These are phyloP conservation scores for Polydesmus complanatus DNA, from an alignment of 2,888 invertebrate genomes.

Conservation along the genomic window DNA sequence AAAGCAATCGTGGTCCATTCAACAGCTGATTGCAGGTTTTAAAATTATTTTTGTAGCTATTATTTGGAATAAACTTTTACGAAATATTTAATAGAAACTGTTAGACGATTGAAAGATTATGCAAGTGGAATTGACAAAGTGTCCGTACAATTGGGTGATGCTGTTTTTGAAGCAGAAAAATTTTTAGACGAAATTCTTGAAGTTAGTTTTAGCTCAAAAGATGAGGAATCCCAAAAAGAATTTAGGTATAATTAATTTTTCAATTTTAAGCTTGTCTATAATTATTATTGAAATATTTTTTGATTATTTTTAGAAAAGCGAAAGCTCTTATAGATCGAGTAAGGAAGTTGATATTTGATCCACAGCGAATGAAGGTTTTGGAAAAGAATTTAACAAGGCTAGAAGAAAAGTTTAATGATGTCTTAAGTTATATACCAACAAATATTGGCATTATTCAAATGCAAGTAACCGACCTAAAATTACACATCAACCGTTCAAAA, in stretches of 20 bases:
- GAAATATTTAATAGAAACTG: constrained; percentile 21
- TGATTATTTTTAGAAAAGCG: constrained; percentile 22
- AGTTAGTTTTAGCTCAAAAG: constrained; percentile 25
- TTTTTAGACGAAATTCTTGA: constrained; percentile 29
- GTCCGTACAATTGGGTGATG: constrained; percentile 26
- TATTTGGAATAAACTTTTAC: not conserved
- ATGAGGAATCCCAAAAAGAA: constrained; percentile 22
- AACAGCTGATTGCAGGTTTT: not conserved
- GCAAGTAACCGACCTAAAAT: not conserved
- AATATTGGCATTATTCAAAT: not conserved
- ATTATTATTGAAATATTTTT: constrained; percentile 10
- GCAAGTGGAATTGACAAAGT: constrained; percentile 24
- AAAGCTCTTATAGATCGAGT: constrained; percentile 23
- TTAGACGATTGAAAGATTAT: constrained; percentile 26
- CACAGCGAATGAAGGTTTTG: constrained; percentile 19
- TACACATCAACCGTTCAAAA: not conserved
- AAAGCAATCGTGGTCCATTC: not conserved
- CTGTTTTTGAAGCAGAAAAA: constrained; percentile 31
- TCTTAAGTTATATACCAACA: constrained; percentile 2
- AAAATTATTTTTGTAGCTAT: not conserved
- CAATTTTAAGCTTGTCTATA: not conserved
- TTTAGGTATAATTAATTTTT: constrained; percentile 13
- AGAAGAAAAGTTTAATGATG: constrained; percentile 17
- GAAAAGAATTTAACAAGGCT: constrained; percentile 16
- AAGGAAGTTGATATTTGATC: constrained; percentile 21